Percentiles rank a stretch among this genome's conserved stretches.
Conservation (phyloP, 2,888 invertebrate genomes). For the Anthophora plumipes region DNA sequence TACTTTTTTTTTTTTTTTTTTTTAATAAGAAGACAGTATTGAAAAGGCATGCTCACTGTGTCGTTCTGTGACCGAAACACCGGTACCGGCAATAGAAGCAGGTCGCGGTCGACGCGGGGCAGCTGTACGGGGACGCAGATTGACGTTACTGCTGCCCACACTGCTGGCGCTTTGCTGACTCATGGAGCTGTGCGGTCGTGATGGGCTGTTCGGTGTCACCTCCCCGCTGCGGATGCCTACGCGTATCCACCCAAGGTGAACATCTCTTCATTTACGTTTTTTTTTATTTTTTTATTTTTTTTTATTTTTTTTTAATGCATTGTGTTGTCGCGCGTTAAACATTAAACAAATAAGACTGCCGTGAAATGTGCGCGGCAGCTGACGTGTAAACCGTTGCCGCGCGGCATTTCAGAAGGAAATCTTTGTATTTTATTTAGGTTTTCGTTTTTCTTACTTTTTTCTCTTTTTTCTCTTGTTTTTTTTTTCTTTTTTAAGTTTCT, state of each 20-base stretch:
- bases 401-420: conserved; percentile 30
- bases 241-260: conserved; percentile 76
- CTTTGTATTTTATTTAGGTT: not conserved
- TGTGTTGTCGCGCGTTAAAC: conserved; percentile 43
- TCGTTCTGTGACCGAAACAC: conserved; percentile 87
- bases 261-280: conserved; percentile 69
- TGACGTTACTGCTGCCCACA: conserved; percentile 84
- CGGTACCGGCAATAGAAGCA: conserved; percentile 93
- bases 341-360: conserved; percentile 15
- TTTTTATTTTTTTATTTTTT: conserved; percentile 38
- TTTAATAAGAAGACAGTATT: conserved; percentile 50
- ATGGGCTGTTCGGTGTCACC: conserved; percentile 90
- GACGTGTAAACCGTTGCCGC: conserved; percentile 10
- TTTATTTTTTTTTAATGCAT: conserved; percentile 25
- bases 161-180: conserved; percentile 89
- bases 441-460: too few species aligned
- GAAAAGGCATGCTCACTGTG: conserved; percentile 84
- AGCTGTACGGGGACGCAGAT: conserved; percentile 87
- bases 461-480: too few species aligned
- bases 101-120: conserved; percentile 91
- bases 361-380: conserved; percentile 26
- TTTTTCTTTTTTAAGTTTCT: too few species aligned
- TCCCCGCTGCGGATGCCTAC: conserved; percentile 91
- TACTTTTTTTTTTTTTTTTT: too few species aligned
- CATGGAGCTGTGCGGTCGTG: conserved; percentile 95